Evolutionary conservation across 2,797 vertebrate species (phyloP), one percentile per base, ranked within the genome.

Genomic region (Aldrovandia affinis): DNA sequence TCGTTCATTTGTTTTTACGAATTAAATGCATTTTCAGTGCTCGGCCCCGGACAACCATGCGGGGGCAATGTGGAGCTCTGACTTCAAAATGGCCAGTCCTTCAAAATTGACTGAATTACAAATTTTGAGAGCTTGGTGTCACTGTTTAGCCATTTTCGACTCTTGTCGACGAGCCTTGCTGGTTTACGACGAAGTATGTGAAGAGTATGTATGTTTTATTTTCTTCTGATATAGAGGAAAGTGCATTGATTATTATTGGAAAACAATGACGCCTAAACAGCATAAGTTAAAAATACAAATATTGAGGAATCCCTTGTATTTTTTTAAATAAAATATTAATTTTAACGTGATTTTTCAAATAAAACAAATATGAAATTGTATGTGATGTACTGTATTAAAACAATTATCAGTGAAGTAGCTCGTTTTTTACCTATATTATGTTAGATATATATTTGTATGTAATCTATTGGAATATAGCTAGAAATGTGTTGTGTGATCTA

Each of bases 141-240:
- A 78, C 89, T 92, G 90, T 96, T 93, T 89, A 88, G 81, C 91
- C 91, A 87, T 88, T 91, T 94, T 94, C 75, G 70, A 59, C 36
- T 78, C 85, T 80, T 55, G 25, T 0, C 2, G 57, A n/a, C n/a
- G 20, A 39, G 8, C 36, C 25, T 75, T 33, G 25, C 15, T 73
- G 30, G 18, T 30, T 33, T 25, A 39, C n/a, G 36, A 14, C 3
- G 1, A 39, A 22, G 8, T n/a, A 75, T 50, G n/a, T 47, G 15
- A 25, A 20, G 25, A 33, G 28, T 68, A 36, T n/a, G n/a, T 20
- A 30, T 0, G 28, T 18, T 59, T 44, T 63, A 78, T 59, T 83
- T 73, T 18, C 33, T 25, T 5, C 7, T 47, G 22, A 44, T 47
- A 25, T 47, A 22, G 36, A 18, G 68, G 42, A 10, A n/a, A 47